Evolutionary conservation across 2,888 invertebrate genomes (phyloP).

Genomic region (Ariolimax columbianus): DNA sequence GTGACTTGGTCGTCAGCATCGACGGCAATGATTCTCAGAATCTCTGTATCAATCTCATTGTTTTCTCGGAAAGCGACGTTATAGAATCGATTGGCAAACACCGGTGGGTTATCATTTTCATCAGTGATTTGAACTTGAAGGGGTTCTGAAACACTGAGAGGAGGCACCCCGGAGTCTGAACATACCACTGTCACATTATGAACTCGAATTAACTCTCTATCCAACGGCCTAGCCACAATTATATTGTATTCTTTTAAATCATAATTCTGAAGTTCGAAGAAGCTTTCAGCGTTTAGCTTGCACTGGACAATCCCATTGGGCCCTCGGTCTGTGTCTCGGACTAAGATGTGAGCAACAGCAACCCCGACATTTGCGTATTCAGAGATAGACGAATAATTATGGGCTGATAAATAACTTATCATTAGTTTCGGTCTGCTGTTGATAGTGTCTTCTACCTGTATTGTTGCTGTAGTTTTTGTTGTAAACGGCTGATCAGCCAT

Average conservation of each 20-base stretch:
- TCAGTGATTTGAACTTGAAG: constrained; percentile 72
- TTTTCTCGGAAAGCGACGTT: constrained; percentile 54
- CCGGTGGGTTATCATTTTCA: constrained; percentile 74
- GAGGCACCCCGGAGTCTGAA: constrained; percentile 81
- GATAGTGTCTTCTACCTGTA: constrained; percentile 88
- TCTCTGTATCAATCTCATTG: constrained; percentile 50
- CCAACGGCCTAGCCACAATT: constrained; percentile 79
- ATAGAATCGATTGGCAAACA: constrained; percentile 58
- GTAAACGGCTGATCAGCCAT: constrained; percentile 63
- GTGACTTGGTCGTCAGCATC: constrained; percentile 85
- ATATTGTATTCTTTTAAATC: constrained; percentile 72
- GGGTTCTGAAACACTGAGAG: constrained; percentile 58
- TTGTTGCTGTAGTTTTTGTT: constrained; percentile 64
- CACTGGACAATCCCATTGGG: constrained; percentile 87
- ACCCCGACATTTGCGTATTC: constrained; percentile 90
- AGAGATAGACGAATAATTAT: constrained; percentile 77
- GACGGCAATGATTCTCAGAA: constrained; percentile 89
- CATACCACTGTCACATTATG: constrained; percentile 80
- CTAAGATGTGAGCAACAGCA: constrained; percentile 87
- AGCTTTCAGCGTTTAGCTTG: constrained; percentile 50
- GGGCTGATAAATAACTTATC: constrained; percentile 55
- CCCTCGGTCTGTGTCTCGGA: constrained; percentile 90
- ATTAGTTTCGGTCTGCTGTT: constrained; percentile 90
- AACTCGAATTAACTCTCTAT: constrained; percentile 66
- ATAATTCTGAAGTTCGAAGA: constrained; percentile 66